phyloP scores from a whole-genome alignment of 2,888 invertebrate genomes.

The Drosophila falleni region DNA sequence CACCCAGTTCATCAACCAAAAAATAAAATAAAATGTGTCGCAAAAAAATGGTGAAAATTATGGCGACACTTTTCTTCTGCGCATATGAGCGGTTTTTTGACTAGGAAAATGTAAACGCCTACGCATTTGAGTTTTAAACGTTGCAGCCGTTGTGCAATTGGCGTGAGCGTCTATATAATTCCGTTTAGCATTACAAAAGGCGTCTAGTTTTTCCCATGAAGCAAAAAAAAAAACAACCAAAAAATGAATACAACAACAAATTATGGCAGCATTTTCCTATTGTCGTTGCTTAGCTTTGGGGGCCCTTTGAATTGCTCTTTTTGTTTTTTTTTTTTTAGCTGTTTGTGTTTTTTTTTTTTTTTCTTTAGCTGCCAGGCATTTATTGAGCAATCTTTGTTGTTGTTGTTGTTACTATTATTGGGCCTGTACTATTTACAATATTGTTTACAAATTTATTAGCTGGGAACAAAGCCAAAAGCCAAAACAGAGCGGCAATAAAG shows the following conservation, averaged over 20 bases:
- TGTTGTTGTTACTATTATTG: slow-evolving; percentile 32
- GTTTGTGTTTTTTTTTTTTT: slow-evolving; percentile 36
- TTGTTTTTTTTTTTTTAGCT: slow-evolving; percentile 15
- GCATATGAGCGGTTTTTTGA: slow-evolving; percentile 13
- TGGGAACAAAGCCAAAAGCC: slow-evolving; percentile 59
- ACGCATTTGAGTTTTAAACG: slow-evolving; percentile 21
- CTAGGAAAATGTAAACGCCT: slow-evolving; percentile 28
- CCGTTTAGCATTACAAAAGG: slow-evolving; percentile 71
- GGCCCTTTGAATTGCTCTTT: slow-evolving; percentile 63
- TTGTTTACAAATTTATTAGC: slow-evolving; percentile 78
- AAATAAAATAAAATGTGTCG: slow-evolving; percentile 13
- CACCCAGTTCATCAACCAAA: slow-evolving; percentile 37
- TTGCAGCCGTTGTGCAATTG: slow-evolving; percentile 70
- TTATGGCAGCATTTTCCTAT: slow-evolving; percentile 76
- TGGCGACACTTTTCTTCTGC: slow-evolving; percentile 47
- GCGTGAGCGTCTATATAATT: slow-evolving; percentile 79
- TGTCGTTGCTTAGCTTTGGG: slow-evolving; percentile 61
- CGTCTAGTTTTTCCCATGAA: slow-evolving; percentile 73
- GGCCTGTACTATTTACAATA: slow-evolving; percentile 67
- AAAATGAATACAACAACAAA: slow-evolving; percentile 56
- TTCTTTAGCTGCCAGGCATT: slow-evolving; percentile 53
- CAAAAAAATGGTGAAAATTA: slow-evolving; percentile 51
- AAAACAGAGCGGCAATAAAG: slow-evolving; percentile 50
- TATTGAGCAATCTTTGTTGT: slow-evolving; percentile 60
- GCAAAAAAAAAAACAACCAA: slow-evolving; percentile 13